Evolutionary conservation across 2,888 invertebrate genomes (phyloP).

Genomic region (Strigamia crassipes): DNA sequence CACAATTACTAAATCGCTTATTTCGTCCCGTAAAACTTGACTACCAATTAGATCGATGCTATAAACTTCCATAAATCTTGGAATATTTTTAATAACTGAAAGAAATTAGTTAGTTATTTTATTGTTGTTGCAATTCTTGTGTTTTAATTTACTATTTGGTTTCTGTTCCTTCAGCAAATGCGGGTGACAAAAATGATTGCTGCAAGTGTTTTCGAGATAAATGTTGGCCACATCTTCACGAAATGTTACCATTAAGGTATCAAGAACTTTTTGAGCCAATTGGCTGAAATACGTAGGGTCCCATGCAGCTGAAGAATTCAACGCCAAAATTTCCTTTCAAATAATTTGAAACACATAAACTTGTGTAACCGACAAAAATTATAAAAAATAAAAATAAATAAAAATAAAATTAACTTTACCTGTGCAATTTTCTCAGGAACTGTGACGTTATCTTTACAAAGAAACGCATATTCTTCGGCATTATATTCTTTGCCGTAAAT

Average conservation of each 20-base stretch:
- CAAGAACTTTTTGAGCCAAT: background rate
- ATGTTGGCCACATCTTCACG: background rate
- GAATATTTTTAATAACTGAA: background rate
- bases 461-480: background rate
- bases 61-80: background rate
- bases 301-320: background rate
- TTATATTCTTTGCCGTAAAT: background rate
- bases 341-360: background rate
- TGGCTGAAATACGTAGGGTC: background rate
- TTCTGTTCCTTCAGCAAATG: background rate
- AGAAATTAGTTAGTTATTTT: background rate
- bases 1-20: background rate
- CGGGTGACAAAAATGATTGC: slow-evolving; percentile 15
- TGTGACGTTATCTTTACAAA: background rate
- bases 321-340: background rate
- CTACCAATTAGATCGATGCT: background rate
- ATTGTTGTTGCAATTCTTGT: background rate
- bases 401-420: background rate
- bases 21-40: background rate
- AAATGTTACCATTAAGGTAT: background rate
- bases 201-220: background rate
- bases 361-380: no score
- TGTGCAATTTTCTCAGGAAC: background rate
- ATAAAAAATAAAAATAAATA: background rate
- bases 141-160: background rate